Percentiles rank a stretch among this genome's conserved stretches.
Conservation (phyloP, 2,888 invertebrate species). For the Leptinotarsa rubiginosa region DNA sequence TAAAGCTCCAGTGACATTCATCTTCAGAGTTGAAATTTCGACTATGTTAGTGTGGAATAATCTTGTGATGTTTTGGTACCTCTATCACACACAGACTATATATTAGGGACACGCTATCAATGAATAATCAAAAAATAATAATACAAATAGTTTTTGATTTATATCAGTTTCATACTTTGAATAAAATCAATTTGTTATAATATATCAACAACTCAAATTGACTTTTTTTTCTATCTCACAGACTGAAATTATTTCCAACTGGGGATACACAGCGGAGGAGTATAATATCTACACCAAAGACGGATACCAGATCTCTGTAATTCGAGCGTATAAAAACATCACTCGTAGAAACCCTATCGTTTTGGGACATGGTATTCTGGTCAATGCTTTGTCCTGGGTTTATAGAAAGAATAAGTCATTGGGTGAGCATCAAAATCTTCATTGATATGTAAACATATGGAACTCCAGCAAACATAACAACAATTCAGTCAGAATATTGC, state of each 20-base stretch:
- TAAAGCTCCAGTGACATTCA: too few relatives aligned
- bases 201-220: background rate
- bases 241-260: constrained; percentile 9
- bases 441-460: background rate
- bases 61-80: too few relatives aligned
- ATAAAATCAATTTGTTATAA: too few relatives aligned
- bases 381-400: constrained; percentile 14
- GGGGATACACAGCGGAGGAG: constrained; percentile 19
- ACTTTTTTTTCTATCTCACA: background rate
- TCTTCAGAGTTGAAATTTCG: too few relatives aligned
- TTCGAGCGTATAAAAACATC: constrained; percentile 8
- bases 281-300: constrained; percentile 11
- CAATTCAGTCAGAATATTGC: too few relatives aligned
- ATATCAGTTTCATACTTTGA: too few relatives aligned
- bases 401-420: constrained; percentile 11
- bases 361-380: constrained; percentile 4
- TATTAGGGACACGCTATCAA: too few relatives aligned
- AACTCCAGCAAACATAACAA: too few relatives aligned
- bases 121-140: too few relatives aligned
- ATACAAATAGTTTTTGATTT: too few relatives aligned
- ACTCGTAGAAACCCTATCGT: constrained; percentile 14
- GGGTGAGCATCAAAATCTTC: background rate
- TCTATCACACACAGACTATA: too few relatives aligned
- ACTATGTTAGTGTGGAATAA: too few relatives aligned
- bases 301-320: constrained; percentile 16